These are phyloP conservation scores for Palythoa grandiflora DNA, from an alignment of 92 coral and sea anemone species.

Conservation along the genomic window DNA sequence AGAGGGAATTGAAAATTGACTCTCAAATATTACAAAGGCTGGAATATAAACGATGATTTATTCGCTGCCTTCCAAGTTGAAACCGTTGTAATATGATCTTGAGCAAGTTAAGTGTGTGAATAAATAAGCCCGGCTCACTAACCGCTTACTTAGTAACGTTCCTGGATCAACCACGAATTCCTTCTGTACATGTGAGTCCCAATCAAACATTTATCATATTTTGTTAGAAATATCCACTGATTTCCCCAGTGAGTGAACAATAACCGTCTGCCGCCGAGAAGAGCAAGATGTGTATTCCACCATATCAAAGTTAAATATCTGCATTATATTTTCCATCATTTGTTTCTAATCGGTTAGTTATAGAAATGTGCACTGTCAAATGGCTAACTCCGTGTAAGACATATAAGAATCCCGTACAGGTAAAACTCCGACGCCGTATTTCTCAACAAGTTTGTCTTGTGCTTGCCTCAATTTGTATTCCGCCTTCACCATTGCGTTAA, in stretches of 20 bases:
- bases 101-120: background rate
- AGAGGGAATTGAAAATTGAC: too few species aligned
- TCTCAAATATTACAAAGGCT: background rate
- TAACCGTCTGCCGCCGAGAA: too few species aligned
- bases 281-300: too few species aligned
- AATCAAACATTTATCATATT: too few species aligned
- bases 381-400: conserved; percentile 36
- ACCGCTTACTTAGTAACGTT: background rate
- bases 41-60: too few species aligned
- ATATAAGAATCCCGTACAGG: conserved; percentile 37
- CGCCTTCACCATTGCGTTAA: conserved; percentile 46
- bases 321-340: background rate
- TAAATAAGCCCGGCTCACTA: background rate
- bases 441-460: conserved; percentile 42
- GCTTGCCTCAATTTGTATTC: conserved; percentile 35
- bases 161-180: too few species aligned
- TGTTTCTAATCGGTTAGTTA: background rate
- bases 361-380: background rate
- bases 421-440: conserved; percentile 28
- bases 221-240: too few species aligned
- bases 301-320: too few species aligned
- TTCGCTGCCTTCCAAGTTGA: background rate
- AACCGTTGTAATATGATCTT: conserved; percentile 26
- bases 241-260: too few species aligned
- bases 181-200: too few species aligned